Conservation (phyloP, 2,888 invertebrate genomes). For the Pyrochroa serraticornis region DNA sequence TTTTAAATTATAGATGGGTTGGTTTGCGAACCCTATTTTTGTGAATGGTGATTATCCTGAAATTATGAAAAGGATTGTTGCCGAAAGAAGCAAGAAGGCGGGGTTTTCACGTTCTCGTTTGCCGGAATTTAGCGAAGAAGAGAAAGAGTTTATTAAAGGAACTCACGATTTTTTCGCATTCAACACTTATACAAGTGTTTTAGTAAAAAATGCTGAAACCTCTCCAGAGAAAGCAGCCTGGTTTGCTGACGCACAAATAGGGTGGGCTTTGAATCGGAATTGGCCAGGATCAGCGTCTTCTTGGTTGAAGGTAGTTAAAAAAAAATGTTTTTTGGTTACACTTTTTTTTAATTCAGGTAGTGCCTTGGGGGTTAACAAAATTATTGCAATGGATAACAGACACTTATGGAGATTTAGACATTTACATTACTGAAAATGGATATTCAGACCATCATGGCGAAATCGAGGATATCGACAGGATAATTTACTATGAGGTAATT, state of each 20-base stretch:
- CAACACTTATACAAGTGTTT: slow-evolving; percentile 71
- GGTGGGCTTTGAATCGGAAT: background rate
- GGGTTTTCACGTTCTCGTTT: slow-evolving; percentile 66
- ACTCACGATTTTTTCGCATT: slow-evolving; percentile 76
- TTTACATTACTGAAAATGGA: slow-evolving; percentile 59
- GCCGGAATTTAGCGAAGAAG: slow-evolving; percentile 65
- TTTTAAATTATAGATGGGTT: slow-evolving; percentile 62
- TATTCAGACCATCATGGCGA: slow-evolving; percentile 9
- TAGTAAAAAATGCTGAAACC: slow-evolving; percentile 40
- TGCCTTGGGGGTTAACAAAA: slow-evolving; percentile 66
- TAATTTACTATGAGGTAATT: slow-evolving; percentile 9
- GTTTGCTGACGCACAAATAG: slow-evolving; percentile 4
- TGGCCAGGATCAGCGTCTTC: slow-evolving; percentile 4
- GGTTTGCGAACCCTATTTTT: slow-evolving; percentile 70
- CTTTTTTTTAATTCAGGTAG: slow-evolving; percentile 60
- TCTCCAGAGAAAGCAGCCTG: background rate
- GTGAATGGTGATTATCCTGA: slow-evolving; percentile 70
- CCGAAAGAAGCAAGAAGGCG: slow-evolving; percentile 63
- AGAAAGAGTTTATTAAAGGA: slow-evolving; percentile 64
- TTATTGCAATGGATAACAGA: slow-evolving; percentile 65
- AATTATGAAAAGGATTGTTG: slow-evolving; percentile 65
- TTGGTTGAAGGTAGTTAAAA: background rate
- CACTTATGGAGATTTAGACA: slow-evolving; percentile 63
- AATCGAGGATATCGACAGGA: slow-evolving; percentile 10
- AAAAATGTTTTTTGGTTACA: background rate